A percentile compares a stretch with the other conserved stretches of the same genome.
Conservation (phyloP, 92 coral and sea anemone species). For the Epizoanthus ramosus region DNA sequence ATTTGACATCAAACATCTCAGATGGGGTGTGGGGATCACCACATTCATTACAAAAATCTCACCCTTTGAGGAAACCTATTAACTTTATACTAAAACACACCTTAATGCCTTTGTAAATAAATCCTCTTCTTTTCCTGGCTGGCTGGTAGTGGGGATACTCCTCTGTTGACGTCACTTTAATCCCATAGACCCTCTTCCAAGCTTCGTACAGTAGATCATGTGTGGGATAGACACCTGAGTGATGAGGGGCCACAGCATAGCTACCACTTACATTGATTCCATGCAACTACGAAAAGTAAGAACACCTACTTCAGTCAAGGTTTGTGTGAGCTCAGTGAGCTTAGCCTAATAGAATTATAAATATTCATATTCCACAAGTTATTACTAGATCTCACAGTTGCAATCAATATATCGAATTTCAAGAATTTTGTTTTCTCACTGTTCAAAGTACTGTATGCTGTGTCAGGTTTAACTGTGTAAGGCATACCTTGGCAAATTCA, state of each 20-base stretch:
- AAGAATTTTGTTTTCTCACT: too few species aligned
- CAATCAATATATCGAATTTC: too few species aligned
- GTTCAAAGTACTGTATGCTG: too few species aligned
- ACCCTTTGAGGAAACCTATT: not conserved
- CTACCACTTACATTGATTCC: conserved; percentile 71
- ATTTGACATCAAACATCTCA: not conserved
- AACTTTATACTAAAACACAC: conserved; percentile 16
- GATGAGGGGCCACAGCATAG: conserved; percentile 95
- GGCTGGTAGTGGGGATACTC: conserved; percentile 94
- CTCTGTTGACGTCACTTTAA: conserved; percentile 95
- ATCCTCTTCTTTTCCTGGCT: conserved; percentile 84
- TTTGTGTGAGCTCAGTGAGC: too few species aligned
- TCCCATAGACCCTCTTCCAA: conserved; percentile 72
- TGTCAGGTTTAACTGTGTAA: not conserved
- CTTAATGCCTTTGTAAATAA: conserved; percentile 86
- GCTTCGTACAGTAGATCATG: conserved; percentile 86
- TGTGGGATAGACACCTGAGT: conserved; percentile 93
- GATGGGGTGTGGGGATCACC: too few species aligned
- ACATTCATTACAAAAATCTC: too few species aligned
- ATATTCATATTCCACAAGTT: too few species aligned
- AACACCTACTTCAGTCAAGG: too few species aligned
- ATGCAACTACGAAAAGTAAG: too few species aligned
- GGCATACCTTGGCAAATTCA: conserved; percentile 89
- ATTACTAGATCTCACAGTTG: too few species aligned
- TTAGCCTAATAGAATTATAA: too few species aligned